Conservation (phyloP, 1,140 invertebrate genomes). For the Ips nitidus region DNA sequence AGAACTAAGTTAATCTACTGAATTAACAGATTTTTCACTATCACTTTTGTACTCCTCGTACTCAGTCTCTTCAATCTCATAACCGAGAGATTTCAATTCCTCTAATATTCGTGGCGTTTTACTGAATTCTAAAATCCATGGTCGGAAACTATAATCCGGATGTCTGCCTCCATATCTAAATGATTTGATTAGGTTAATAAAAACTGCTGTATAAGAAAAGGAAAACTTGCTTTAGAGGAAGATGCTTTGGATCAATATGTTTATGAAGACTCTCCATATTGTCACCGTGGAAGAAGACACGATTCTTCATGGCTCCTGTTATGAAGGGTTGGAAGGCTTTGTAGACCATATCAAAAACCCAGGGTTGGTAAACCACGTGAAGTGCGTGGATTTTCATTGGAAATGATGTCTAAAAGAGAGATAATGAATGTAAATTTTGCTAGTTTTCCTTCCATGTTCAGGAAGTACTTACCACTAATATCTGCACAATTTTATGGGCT, state of each 20-base stretch:
- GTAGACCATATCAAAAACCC: conserved; percentile 77
- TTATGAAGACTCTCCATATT: conserved; percentile 75
- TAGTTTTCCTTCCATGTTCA: too few species aligned
- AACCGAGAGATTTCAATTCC: conserved; percentile 65
- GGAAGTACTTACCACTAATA: conserved; percentile 63
- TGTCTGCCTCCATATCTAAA: conserved; percentile 64
- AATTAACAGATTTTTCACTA: conserved; percentile 6
- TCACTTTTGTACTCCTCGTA: conserved; percentile 17
- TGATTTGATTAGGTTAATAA: not conserved
- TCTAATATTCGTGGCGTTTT: conserved; percentile 61
- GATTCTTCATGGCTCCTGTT: conserved; percentile 65
- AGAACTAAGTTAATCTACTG: too few species aligned
- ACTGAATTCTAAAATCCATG: conserved; percentile 69
- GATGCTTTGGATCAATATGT: conserved; percentile 67
- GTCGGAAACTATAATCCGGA: conserved; percentile 69
- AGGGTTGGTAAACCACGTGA: conserved; percentile 77
- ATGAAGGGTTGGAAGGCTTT: conserved; percentile 76
- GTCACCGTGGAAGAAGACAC: conserved; percentile 73
- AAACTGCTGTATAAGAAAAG: not conserved
- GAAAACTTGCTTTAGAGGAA: conserved; percentile 61
- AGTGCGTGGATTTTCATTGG: conserved; percentile 73
- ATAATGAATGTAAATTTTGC: not conserved
- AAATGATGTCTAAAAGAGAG: conserved; percentile 63
- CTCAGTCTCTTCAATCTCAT: conserved; percentile 48
- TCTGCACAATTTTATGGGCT: conserved; percentile 64